These are phyloP conservation scores for Bubo bubo DNA, from an alignment of 2,113 vertebrate genomes.

Conservation along the genomic window DNA sequence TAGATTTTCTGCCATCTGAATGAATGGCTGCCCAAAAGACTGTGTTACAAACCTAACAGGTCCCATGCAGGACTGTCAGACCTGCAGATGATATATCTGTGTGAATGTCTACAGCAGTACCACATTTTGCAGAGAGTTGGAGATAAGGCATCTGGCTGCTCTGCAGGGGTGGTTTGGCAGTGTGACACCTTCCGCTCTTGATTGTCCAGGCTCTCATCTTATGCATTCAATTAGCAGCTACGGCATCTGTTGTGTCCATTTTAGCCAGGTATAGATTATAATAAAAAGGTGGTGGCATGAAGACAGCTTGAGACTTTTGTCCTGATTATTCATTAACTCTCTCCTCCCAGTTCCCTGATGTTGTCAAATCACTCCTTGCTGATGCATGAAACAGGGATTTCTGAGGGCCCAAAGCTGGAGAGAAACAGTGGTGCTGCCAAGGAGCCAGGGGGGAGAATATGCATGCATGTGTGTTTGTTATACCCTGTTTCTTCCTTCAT, in stretches of 20 bases:
- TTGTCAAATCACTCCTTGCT: not conserved
- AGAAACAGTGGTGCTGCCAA: not conserved
- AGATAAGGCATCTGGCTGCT: not conserved
- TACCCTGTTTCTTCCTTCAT: not conserved
- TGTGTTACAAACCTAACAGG: not conserved
- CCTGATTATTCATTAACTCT: not conserved
- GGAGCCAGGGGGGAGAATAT: not conserved
- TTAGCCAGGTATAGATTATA: not conserved
- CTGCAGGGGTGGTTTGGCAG: not conserved
- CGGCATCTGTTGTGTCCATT: not conserved
- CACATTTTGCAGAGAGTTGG: not conserved
- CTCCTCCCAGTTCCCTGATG: not conserved
- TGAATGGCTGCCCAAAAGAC: not conserved
- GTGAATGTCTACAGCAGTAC: not conserved
- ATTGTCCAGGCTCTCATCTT: not conserved
- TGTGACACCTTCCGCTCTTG: not conserved
- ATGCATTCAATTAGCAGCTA: not conserved
- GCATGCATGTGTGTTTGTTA: not conserved
- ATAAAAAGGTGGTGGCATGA: not conserved
- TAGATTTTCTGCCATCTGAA: not conserved
- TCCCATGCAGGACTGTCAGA: not conserved
- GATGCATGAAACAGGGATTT: not conserved
- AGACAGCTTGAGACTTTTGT: not conserved
- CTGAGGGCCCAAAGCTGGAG: not conserved
- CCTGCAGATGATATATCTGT: not conserved